Evolutionary conservation across 92 coral and sea anemone genomes (phyloP), one percentile per base, ranked within the genome.

Genomic region (Epizoanthus stellaris): DNA sequence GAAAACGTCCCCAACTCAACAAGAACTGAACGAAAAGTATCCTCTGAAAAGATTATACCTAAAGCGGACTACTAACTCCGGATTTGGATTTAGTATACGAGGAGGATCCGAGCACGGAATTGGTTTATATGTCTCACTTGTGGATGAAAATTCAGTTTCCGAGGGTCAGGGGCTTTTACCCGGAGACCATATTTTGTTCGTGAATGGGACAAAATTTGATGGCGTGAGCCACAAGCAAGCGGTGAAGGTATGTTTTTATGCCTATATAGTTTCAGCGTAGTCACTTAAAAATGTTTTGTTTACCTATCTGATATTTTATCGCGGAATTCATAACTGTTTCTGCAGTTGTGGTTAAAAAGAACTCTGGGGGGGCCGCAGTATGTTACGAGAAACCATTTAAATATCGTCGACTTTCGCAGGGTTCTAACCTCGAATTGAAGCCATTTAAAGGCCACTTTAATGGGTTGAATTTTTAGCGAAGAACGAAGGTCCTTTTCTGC

Each of bases 81-180:
- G 97, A 45, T 97, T 92, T 89, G 99, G 99, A 36, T 97, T 97
- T 89, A 89, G 92, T 75, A 93, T 97, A 85, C 98, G 99, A 19
- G 99, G 99, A 58, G 99, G 99, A 17, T 90, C 98, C 16, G 99
- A 97, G 84, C 95, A 97, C 75, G 93, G 98, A 43, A 91, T 97
- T 73, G 99, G 98, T 9, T 85, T 97, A 69, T 97, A 94, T 89
- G 96, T 97, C 40, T 97, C 99, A 76, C 85, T 98, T 25, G 90
- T 97, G 68, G 97, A 94, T 79, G 90, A 85, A 56, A 88, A 85
- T 53, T 94, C 98, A 14, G 80, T 94, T 16, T 94, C 99, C 4
- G 97, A 93, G 65, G 82, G 76, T 4, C 94, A 91, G 80, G 98
- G 99, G 5, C 68, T 97, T 70, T 89, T 87, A 60, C 90, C 96